These are phyloP conservation scores for Eulemur mongoz DNA, from an alignment of 2,797 vertebrate genomes.

Conservation along the genomic window DNA sequence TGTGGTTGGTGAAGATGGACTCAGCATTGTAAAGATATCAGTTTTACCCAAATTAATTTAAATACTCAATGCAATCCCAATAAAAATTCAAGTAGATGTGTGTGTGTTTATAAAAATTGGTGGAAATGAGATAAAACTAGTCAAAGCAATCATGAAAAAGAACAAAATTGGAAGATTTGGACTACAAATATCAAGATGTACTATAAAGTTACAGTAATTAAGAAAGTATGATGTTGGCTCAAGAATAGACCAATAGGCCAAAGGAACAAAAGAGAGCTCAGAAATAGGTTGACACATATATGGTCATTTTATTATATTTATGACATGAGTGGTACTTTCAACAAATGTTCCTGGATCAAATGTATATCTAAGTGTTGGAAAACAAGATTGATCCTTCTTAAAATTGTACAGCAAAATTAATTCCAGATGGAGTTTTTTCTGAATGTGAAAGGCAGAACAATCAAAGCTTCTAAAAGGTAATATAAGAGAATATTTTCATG, in stretches of 20 bases:
- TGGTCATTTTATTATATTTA: neutral
- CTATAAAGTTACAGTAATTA: neutral
- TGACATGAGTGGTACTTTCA: neutral
- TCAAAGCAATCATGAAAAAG: neutral
- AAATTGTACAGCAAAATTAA: slow-evolving; percentile 26
- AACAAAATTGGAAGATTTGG: neutral
- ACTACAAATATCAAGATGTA: neutral
- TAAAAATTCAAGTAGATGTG: neutral
- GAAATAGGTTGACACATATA: neutral
- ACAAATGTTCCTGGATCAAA: neutral
- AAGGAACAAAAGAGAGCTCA: neutral
- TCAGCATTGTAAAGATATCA: neutral
- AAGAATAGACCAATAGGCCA: neutral
- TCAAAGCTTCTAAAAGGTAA: neutral
- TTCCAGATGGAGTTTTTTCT: neutral
- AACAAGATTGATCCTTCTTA: neutral
- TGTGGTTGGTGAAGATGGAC: neutral
- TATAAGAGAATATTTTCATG: neutral
- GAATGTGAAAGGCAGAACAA: neutral
- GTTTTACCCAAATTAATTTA: neutral
- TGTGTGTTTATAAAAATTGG: neutral
- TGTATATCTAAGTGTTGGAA: neutral
- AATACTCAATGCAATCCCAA: neutral
- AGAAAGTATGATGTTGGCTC: neutral
- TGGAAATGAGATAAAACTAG: neutral